A percentile compares a stretch with the other conserved stretches of the same genome.
These are phyloP conservation scores for Sylvilagus bachmani DNA, from an alignment of 2,113 vertebrate species.

Conservation along the genomic window DNA sequence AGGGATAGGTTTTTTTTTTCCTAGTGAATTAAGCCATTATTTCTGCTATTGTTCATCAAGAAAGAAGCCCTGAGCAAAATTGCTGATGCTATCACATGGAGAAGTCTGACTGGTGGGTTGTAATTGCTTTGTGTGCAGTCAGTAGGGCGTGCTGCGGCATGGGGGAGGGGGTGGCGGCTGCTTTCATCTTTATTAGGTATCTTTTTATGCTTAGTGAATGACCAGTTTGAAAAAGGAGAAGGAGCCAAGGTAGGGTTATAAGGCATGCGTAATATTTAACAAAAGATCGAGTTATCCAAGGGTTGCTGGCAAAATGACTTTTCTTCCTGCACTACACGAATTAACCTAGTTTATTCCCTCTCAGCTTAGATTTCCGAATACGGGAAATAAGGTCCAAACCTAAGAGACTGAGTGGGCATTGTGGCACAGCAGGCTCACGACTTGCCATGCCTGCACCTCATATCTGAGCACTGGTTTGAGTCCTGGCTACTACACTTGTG, in stretches of 20 bases:
- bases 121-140: constrained; percentile 68
- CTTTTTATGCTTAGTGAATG: constrained; percentile 4
- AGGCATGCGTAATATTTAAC: background rate
- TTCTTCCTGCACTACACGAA: background rate
- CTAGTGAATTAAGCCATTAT: constrained; percentile 66
- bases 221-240: constrained; percentile 2
- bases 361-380: constrained; percentile 28
- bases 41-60: constrained; percentile 72
- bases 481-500: too few relatives aligned
- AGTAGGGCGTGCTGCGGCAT: background rate
- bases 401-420: background rate
- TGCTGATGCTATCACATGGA: constrained; percentile 72
- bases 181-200: constrained; percentile 54
- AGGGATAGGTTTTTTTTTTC: background rate
- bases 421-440: too few relatives aligned
- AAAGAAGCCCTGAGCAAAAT: constrained; percentile 66
- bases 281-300: background rate
- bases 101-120: constrained; percentile 66
- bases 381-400: background rate
- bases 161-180: background rate
- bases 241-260: background rate
- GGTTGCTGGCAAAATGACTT: background rate
- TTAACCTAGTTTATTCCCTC: constrained; percentile 33
- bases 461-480: too few relatives aligned
- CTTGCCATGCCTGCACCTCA: too few relatives aligned